Evolutionary conservation across 2,113 vertebrate genomes (phyloP).

Genomic region (Phoenicopterus ruber): DNA sequence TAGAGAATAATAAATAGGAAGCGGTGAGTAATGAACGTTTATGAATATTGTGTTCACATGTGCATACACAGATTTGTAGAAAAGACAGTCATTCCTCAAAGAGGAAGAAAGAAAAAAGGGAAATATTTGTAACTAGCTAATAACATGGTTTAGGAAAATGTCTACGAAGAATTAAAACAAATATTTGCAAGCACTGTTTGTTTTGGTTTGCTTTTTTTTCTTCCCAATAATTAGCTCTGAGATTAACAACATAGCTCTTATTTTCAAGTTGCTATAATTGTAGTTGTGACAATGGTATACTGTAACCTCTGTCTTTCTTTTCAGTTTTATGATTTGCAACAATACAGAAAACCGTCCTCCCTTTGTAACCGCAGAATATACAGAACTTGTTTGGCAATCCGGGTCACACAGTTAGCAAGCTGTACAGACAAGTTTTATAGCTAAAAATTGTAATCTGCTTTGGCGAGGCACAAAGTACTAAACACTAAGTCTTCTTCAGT

Average conservation of each 20-base stretch:
- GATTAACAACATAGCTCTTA: not conserved
- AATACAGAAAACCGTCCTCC: rapidly evolving
- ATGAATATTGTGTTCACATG: not conserved
- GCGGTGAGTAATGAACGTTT: not conserved
- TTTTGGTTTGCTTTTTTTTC: not conserved
- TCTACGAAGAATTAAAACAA: not conserved
- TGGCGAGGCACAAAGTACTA: not conserved
- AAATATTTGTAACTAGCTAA: not conserved
- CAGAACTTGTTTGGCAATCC: not conserved
- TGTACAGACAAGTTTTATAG: not conserved
- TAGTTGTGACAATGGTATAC: not conserved
- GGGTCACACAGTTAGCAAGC: not conserved
- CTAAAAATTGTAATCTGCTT: not conserved
- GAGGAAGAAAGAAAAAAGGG: not conserved
- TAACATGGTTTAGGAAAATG: not conserved
- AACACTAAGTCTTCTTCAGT: not conserved
- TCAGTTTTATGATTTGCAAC: not conserved
- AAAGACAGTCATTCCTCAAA: not conserved
- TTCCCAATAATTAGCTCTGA: not conserved
- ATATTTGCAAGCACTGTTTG: not conserved
- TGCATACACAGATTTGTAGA: not conserved
- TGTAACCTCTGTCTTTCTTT: not conserved
- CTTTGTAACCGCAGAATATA: not conserved
- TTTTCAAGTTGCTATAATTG: not conserved
- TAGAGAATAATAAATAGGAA: not conserved